A percentile compares a stretch with the other conserved stretches of the same genome.
phyloP scores from a whole-genome alignment of 2,113 vertebrate species.

The Gavialis gangeticus region DNA sequence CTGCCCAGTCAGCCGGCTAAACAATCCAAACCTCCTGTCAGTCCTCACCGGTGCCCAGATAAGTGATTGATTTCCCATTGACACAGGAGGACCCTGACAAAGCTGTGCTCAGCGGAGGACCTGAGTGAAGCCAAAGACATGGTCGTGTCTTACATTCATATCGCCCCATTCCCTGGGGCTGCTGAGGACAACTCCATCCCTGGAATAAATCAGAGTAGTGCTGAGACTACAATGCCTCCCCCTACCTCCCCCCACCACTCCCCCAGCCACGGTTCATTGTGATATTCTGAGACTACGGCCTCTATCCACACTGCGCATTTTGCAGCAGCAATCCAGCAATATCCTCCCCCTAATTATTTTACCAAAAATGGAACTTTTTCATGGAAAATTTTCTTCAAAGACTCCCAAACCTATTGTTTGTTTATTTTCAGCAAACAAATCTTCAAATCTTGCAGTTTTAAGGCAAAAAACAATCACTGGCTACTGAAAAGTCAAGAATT shows the following conservation, averaged over 20 bases:
- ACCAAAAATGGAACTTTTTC: neutral
- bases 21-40: neutral
- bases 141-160: neutral
- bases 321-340: neutral
- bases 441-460: too few relatives aligned
- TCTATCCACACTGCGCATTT: neutral
- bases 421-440: too few relatives aligned
- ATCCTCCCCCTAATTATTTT: neutral
- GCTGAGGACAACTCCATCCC: neutral
- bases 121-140: neutral
- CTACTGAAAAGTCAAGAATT: too few relatives aligned
- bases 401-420: too few relatives aligned
- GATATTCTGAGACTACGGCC: neutral
- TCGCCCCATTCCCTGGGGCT: neutral
- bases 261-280: neutral
- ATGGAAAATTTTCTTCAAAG: neutral
- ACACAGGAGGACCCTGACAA: neutral
- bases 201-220: neutral
- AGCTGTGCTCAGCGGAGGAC: neutral
- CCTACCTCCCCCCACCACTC: too few relatives aligned
- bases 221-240: neutral
- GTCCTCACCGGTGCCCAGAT: neutral
- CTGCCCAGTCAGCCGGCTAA: neutral
- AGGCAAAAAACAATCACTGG: too few relatives aligned
- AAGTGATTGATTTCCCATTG: conserved; percentile 19